Percentiles rank a stretch among this genome's conserved stretches.
Conservation (phyloP, 2,797 vertebrate genomes). For the Meriones psammophilus region DNA sequence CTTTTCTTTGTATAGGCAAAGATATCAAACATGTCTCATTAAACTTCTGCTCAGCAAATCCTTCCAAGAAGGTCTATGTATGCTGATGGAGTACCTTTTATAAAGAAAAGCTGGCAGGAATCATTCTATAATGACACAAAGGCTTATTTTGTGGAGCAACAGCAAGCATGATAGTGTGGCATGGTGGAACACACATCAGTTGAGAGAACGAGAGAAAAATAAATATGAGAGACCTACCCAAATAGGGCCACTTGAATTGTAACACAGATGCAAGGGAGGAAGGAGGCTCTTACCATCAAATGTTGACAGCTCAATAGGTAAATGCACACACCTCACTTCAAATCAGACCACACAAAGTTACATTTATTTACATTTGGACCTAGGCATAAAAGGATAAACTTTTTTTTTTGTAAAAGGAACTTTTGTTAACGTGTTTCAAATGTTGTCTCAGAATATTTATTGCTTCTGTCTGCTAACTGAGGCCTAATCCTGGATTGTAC, state of each 20-base stretch:
- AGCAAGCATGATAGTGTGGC: background rate
- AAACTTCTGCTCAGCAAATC: background rate
- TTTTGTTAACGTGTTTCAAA: too few relatives aligned
- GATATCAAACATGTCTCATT: background rate
- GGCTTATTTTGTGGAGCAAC: background rate
- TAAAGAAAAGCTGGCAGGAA: background rate
- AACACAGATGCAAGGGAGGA: background rate
- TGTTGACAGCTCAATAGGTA: background rate
- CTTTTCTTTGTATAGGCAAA: background rate
- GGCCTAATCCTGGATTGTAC: too few relatives aligned
- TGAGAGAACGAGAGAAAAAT: background rate
- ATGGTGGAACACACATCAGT: background rate
- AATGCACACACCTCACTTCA: background rate
- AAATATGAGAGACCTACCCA: background rate
- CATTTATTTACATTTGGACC: background rate
- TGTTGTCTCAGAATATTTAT: too few relatives aligned
- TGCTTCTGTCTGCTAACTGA: too few relatives aligned
- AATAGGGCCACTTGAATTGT: too few relatives aligned
- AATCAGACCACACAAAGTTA: background rate
- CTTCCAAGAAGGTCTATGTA: background rate
- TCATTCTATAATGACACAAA: too few relatives aligned
- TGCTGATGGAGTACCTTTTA: background rate
- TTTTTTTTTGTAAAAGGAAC: too few relatives aligned
- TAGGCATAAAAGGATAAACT: background rate
- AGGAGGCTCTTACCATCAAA: background rate